Evolutionary conservation across 2,888 invertebrate species (phyloP).

Genomic region (Matsumyia berberina): DNA sequence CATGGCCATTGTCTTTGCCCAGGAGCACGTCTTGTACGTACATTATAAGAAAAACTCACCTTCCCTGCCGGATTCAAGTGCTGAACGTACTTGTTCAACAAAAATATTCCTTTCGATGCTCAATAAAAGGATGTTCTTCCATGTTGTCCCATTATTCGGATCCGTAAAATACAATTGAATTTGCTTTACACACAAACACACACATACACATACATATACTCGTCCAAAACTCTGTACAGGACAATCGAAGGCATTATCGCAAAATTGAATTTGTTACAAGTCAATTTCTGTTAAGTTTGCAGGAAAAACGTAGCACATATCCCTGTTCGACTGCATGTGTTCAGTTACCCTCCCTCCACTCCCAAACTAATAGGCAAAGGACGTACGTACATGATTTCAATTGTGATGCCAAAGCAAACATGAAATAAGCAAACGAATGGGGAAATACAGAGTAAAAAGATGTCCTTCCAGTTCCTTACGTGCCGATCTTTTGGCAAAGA

Average conservation of each 20-base stretch:
- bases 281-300: conserved; percentile 64
- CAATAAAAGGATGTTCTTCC: too few relatives aligned
- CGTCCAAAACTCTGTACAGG: conserved; percentile 8
- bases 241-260: conserved; percentile 61
- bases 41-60: background rate
- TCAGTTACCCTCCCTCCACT: conserved; percentile 3
- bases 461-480: conserved; percentile 39
- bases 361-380: conserved; percentile 49
- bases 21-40: background rate
- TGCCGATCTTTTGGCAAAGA: conserved; percentile 53
- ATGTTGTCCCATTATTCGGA: conserved; percentile 22
- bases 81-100: conserved; percentile 13
- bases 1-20: conserved; percentile 7
- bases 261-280: conserved; percentile 74
- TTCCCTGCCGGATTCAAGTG: background rate
- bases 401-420: conserved; percentile 69
- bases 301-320: conserved; percentile 36
- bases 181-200: conserved; percentile 11
- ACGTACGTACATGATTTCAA: conserved; percentile 49
- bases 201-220: background rate
- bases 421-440: conserved; percentile 48
- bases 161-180: conserved; percentile 49
- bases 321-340: conserved; percentile 7
- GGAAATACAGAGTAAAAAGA: conserved; percentile 18
- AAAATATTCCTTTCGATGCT: background rate